Evolutionary conservation across 2,797 vertebrate species (phyloP).

Genomic region (Macroramphosus scolopax): DNA sequence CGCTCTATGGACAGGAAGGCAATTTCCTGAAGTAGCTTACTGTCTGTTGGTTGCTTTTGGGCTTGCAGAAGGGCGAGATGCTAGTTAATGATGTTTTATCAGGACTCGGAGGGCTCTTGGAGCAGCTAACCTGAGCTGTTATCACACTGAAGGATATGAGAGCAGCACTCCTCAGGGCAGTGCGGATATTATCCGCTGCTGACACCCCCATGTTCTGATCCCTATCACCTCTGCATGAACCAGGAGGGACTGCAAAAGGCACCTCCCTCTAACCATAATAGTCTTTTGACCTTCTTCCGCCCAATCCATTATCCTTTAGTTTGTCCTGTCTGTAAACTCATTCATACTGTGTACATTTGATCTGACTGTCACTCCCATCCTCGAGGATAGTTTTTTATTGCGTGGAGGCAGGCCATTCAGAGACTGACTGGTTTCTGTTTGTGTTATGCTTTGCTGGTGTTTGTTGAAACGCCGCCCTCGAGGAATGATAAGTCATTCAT

Average conservation of each 20-base stretch:
- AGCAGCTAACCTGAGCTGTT: conserved; percentile 37
- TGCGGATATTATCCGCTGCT: conserved; percentile 59
- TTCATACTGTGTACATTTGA: conserved; percentile 38
- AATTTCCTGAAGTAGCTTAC: conserved; percentile 63
- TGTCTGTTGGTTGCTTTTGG: conserved; percentile 48
- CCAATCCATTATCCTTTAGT: conserved; percentile 30
- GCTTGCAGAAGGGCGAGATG: conserved; percentile 38
- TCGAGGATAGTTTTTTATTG: conserved; percentile 15
- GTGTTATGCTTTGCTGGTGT: conserved; percentile 61
- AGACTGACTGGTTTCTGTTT: conserved; percentile 43
- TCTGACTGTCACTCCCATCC: conserved; percentile 33
- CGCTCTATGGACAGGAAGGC: conserved; percentile 35
- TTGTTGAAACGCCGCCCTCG: conserved; percentile 52
- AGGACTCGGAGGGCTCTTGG: conserved; percentile 28
- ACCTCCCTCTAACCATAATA: conserved; percentile 37
- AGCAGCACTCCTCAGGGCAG: conserved; percentile 41
- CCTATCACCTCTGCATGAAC: conserved; percentile 43
- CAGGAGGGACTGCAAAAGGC: conserved; percentile 27
- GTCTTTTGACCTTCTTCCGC: conserved; percentile 48
- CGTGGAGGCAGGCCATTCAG: conserved; percentile 13
- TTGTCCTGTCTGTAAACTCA: neutral
- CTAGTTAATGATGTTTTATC: conserved; percentile 67
- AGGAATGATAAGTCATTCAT: conserved; percentile 73
- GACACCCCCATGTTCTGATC: conserved; percentile 40
- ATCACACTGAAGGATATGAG: conserved; percentile 58